Conservation (phyloP, 2,797 vertebrate species). For the Rhinogobio ventralis region DNA sequence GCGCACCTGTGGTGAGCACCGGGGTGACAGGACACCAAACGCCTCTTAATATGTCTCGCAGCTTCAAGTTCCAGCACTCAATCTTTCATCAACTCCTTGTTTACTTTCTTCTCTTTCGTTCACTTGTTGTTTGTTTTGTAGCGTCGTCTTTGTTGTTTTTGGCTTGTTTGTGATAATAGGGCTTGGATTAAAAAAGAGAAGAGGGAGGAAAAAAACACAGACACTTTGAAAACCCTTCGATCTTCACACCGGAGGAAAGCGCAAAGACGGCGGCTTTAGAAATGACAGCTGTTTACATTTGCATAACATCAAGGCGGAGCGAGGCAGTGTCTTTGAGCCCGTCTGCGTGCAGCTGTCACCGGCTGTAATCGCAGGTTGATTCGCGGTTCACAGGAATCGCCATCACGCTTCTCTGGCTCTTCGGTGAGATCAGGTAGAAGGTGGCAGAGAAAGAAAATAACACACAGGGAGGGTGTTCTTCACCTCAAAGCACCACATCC, state of each 20-base stretch:
- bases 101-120: slow-evolving; percentile 34
- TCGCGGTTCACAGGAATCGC: slow-evolving; percentile 63
- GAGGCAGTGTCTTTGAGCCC: slow-evolving; percentile 64
- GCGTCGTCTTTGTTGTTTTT: slow-evolving; percentile 56
- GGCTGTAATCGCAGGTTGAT: slow-evolving; percentile 70
- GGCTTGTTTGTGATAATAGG: slow-evolving; percentile 60
- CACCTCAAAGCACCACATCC: slow-evolving; percentile 37
- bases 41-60: slow-evolving; percentile 55
- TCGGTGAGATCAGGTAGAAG: slow-evolving; percentile 24
- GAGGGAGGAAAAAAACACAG: slow-evolving; percentile 23
- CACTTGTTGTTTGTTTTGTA: slow-evolving; percentile 49
- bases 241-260: slow-evolving; percentile 62
- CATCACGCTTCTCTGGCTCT: slow-evolving; percentile 53
- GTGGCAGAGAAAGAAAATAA: slow-evolving; percentile 33
- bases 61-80: slow-evolving; percentile 45
- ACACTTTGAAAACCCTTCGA: slow-evolving; percentile 64
- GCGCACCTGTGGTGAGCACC: slow-evolving; percentile 54
- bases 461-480: slow-evolving; percentile 47
- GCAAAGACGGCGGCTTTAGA: slow-evolving; percentile 63
- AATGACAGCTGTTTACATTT: slow-evolving; percentile 75
- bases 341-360: slow-evolving; percentile 68
- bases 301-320: slow-evolving; percentile 72
- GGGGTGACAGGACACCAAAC: slow-evolving; percentile 56
- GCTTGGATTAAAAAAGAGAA: slow-evolving; percentile 56
- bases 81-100: slow-evolving; percentile 59